A percentile compares a stretch with the other conserved stretches of the same genome.
phyloP scores from a whole-genome alignment of 2,888 invertebrate genomes.

The Caenorhabditis wallacei region DNA sequence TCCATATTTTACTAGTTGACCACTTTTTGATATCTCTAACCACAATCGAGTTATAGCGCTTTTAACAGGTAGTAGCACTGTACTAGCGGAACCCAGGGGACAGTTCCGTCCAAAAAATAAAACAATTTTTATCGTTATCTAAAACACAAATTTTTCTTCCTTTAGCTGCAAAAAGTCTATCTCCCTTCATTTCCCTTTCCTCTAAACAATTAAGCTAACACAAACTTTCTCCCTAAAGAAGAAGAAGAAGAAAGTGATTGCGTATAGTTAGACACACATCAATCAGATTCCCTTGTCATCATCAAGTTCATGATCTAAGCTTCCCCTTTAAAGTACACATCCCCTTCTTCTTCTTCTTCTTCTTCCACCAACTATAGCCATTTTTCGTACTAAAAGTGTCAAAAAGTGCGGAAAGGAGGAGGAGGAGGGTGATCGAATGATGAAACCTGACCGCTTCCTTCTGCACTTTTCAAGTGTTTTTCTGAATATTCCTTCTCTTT shows the following conservation, averaged over 20 bases:
- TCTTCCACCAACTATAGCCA: constrained; percentile 21
- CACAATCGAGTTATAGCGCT: no score
- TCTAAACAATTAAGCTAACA: constrained; percentile 16
- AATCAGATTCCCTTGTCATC: constrained; percentile 28
- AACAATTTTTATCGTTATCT: no score
- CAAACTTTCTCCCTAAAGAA: not conserved
- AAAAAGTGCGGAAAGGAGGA: constrained; percentile 19
- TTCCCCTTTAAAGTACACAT: constrained; percentile 27
- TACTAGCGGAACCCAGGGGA: no score
- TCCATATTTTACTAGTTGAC: no score
- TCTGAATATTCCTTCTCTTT: constrained; percentile 5
- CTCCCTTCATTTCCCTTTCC: not conserved
- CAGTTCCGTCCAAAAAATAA: no score
- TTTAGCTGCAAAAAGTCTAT: no score
- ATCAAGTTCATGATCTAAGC: not conserved
- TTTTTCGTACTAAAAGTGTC: constrained; percentile 61
- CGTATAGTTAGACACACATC: constrained; percentile 24
- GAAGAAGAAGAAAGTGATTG: constrained; percentile 1
- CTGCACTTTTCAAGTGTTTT: constrained; percentile 56
- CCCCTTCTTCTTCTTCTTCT: not conserved
- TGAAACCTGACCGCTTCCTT: constrained; percentile 49
- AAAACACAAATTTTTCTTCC: no score
- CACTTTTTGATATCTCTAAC: no score
- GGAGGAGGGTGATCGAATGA: not conserved
- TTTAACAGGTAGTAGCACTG: no score